Evolutionary conservation across 2,888 invertebrate species (phyloP).

Genomic region (Meandrusa payeni): DNA sequence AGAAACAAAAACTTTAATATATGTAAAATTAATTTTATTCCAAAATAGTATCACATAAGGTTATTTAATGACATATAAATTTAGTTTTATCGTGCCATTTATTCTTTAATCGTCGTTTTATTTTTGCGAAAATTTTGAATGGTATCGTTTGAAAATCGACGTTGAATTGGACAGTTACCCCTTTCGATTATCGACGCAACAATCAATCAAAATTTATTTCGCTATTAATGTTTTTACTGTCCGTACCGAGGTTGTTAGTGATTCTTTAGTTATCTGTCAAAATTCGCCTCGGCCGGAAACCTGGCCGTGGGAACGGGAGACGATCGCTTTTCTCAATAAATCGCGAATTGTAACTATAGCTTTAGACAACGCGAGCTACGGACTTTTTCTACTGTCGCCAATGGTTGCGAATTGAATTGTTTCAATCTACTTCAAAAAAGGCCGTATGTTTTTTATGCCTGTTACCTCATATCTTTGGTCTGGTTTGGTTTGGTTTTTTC

Average conservation of each 20-base stretch:
- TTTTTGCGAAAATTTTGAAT: too few species aligned
- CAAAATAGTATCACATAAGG: too few species aligned
- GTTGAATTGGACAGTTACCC: conserved; percentile 4
- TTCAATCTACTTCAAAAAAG: too few species aligned
- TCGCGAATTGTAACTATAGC: conserved; percentile 54
- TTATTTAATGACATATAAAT: too few species aligned
- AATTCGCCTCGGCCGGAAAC: conserved; percentile 78
- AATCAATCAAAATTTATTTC: conserved; percentile 11
- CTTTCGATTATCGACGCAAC: conserved; percentile 1
- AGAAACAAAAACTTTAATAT: too few species aligned
- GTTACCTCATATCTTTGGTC: too few species aligned
- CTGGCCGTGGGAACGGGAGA: conserved; percentile 67
- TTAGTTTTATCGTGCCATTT: too few species aligned
- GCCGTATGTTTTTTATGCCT: too few species aligned
- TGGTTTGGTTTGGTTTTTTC: too few species aligned
- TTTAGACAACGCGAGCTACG: conserved; percentile 48
- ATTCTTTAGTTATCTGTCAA: conserved; percentile 75
- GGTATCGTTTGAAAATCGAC: too few species aligned
- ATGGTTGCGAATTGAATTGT: conserved; percentile 6
- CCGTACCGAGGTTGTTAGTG: conserved; percentile 58
- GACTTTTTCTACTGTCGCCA: conserved; percentile 22
- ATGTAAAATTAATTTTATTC: too few species aligned
- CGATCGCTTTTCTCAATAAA: conserved; percentile 74
- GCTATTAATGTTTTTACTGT: conserved; percentile 41
- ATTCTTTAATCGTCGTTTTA: too few species aligned